Conservation (phyloP, 2,797 vertebrate genomes). For the Furcifer pardalis region DNA sequence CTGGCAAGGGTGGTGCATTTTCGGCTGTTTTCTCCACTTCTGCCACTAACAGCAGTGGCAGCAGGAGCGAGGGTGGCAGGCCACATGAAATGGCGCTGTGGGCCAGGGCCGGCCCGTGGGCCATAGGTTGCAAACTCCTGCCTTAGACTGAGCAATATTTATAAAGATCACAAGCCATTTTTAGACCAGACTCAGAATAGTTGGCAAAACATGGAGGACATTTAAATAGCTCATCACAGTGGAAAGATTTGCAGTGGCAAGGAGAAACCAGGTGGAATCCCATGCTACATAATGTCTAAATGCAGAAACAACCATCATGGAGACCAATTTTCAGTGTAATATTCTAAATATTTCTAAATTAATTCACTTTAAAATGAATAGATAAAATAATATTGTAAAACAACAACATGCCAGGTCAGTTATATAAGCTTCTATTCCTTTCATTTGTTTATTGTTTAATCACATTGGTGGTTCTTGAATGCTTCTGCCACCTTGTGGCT, state of each 20-base stretch:
- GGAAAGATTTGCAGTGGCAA: background rate
- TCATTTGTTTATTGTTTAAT: background rate
- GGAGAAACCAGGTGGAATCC: background rate
- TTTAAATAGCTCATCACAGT: background rate
- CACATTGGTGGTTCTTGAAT: background rate
- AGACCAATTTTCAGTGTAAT: background rate
- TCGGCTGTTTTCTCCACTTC: no score
- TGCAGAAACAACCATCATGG: background rate
- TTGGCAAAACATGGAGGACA: background rate
- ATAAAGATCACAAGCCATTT: background rate
- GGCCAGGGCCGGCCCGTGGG: no score
- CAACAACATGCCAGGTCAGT: background rate
- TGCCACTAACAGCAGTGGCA: no score
- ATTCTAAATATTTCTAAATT: no score
- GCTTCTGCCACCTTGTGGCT: background rate
- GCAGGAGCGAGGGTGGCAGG: no score
- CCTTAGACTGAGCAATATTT: background rate
- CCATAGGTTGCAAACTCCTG: no score
- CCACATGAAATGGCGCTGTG: no score
- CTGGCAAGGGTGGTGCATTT: no score
- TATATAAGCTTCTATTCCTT: background rate
- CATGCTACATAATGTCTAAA: background rate
- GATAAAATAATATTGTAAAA: slow-evolving; percentile 42
- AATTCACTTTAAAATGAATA: slow-evolving; percentile 7
- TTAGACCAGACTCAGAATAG: background rate